Conservation (phyloP, 2,797 vertebrate genomes). For the Gephyroberyx darwinii region DNA sequence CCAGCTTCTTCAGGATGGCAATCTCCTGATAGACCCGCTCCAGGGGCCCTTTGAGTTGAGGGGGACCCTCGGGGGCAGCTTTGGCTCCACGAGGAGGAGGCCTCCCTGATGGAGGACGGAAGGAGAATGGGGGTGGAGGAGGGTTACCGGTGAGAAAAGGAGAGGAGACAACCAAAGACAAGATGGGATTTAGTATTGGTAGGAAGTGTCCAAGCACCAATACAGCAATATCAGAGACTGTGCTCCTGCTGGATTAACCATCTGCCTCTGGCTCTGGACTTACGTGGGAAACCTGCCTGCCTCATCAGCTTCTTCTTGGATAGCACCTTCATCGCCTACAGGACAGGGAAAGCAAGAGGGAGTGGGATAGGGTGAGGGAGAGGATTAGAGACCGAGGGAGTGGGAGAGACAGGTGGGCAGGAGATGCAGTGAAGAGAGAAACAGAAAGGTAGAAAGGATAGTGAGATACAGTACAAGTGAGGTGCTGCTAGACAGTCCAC, state of each 20-base stretch:
- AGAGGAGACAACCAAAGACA: neutral
- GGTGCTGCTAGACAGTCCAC: conserved; percentile 24
- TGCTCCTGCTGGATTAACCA: conserved; percentile 57
- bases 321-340: conserved; percentile 98
- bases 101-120: conserved; percentile 82
- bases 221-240: conserved; percentile 13
- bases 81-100: conserved; percentile 93
- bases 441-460: conserved; percentile 30
- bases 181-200: neutral
- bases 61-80: conserved; percentile 81
- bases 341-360: conserved; percentile 19
- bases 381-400: conserved; percentile 25
- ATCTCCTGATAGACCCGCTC: conserved; percentile 99
- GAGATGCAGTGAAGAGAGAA: conserved; percentile 40
- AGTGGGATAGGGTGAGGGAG: conserved; percentile 35
- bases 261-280: conserved; percentile 78
- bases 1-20: conserved; percentile 97
- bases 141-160: neutral
- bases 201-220: conserved; percentile 21
- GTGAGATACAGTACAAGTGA: conserved; percentile 19
- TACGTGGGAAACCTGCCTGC: conserved; percentile 97
- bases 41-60: conserved; percentile 91
- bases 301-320: conserved; percentile 98
- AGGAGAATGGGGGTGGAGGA: neutral
- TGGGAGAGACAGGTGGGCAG: conserved; percentile 29